These are phyloP conservation scores for Atherix ibis DNA, from an alignment of 2,888 invertebrate genomes.

Conservation along the genomic window DNA sequence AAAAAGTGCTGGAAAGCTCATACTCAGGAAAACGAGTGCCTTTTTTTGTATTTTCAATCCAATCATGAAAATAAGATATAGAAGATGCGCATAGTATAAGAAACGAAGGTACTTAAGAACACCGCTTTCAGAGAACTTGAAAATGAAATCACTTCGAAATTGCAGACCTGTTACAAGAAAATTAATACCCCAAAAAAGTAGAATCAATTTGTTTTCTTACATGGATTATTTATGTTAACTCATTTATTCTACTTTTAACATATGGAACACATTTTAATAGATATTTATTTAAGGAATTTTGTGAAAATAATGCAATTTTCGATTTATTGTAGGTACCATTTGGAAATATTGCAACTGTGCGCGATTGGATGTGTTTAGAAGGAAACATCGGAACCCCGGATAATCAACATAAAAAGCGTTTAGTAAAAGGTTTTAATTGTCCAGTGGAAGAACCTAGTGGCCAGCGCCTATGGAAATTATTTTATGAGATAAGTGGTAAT, in stretches of 20 bases:
- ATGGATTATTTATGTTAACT: constrained; percentile 1
- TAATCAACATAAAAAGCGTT: constrained; percentile 50
- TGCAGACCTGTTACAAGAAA: background rate
- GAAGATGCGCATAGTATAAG: too few relatives aligned
- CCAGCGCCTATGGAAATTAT: constrained; percentile 65
- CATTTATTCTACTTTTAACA: constrained; percentile 10
- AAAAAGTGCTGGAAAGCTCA: too few relatives aligned
- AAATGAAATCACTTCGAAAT: background rate
- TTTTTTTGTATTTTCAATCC: too few relatives aligned
- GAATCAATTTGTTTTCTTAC: constrained; percentile 1
- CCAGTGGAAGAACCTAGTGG: constrained; percentile 57
- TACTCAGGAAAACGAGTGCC: too few relatives aligned
- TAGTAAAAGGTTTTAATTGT: constrained; percentile 59
- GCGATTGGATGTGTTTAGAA: constrained; percentile 56
- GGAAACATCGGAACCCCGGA: constrained; percentile 54
- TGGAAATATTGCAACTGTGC: constrained; percentile 66
- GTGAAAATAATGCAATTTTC: too few relatives aligned
- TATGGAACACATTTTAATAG: too few relatives aligned
- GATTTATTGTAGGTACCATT: constrained; percentile 73
- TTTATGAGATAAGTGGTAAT: constrained; percentile 49
- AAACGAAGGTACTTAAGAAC: too few relatives aligned
- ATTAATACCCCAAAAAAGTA: background rate
- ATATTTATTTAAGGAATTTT: too few relatives aligned
- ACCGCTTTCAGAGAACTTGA: too few relatives aligned
- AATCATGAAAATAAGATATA: too few relatives aligned